A percentile compares a stretch with the other conserved stretches of the same genome.
phyloP scores from a whole-genome alignment of 2,888 invertebrate species.

The Eristalinus aeneus region DNA sequence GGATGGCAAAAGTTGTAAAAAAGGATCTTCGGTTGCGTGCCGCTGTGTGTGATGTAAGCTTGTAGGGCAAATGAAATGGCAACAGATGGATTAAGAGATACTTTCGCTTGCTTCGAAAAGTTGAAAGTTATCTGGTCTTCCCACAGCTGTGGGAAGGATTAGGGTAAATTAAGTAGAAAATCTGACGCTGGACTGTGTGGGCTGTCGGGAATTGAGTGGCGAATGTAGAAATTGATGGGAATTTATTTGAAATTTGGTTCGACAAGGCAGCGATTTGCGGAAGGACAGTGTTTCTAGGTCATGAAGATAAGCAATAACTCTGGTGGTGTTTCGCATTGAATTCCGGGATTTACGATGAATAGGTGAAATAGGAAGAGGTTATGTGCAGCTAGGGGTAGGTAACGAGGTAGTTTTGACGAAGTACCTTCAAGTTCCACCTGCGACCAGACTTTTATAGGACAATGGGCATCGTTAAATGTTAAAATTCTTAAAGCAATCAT shows the following conservation, averaged over 20 bases:
- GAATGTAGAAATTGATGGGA: not conserved
- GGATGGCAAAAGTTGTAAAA: slow-evolving; percentile 6
- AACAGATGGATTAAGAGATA: slow-evolving; percentile 30
- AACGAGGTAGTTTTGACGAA: too few relatives aligned
- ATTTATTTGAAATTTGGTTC: not conserved
- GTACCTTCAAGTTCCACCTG: too few relatives aligned
- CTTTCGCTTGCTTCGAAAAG: not conserved
- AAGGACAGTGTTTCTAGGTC: too few relatives aligned
- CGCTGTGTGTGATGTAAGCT: slow-evolving; percentile 21
- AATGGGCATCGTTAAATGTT: too few relatives aligned
- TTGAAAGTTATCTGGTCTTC: not conserved
- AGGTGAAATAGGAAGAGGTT: too few relatives aligned
- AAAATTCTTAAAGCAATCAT: too few relatives aligned
- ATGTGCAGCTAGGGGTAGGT: too few relatives aligned
- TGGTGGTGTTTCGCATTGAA: too few relatives aligned
- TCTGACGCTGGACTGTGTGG: not conserved
- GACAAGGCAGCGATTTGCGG: too few relatives aligned
- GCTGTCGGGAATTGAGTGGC: not conserved
- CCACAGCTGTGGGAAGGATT: not conserved
- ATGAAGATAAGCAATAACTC: too few relatives aligned
- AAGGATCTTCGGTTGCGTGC: not conserved
- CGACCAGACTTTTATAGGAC: too few relatives aligned
- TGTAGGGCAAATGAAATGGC: slow-evolving; percentile 15
- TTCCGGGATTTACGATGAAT: too few relatives aligned
- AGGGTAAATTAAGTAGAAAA: not conserved